phyloP scores from a whole-genome alignment of 2,888 invertebrate genomes.

The Xiphydria camelus region DNA sequence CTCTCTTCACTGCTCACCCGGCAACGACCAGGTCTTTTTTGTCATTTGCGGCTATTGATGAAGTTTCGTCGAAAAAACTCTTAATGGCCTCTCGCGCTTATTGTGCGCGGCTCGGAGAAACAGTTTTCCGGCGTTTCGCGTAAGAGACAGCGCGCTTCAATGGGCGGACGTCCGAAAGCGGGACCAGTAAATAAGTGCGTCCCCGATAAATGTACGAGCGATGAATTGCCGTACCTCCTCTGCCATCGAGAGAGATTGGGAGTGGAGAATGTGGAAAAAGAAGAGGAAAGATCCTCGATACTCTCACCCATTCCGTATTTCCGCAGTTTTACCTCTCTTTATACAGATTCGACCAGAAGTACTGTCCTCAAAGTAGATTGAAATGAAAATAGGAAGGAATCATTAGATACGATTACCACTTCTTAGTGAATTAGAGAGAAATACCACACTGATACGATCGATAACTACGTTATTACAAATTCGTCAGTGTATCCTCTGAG shows the following conservation, averaged over 20 bases:
- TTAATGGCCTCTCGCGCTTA: conserved; percentile 11
- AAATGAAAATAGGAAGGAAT: too few relatives aligned
- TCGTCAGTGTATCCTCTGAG: too few relatives aligned
- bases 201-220: conserved; percentile 38
- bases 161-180: conserved; percentile 17
- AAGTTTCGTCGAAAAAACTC: conserved; percentile 12
- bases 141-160: conserved; percentile 17
- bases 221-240: conserved; percentile 35
- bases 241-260: too few relatives aligned
- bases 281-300: conserved; percentile 8
- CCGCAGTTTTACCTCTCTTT: too few relatives aligned
- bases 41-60: conserved; percentile 17
- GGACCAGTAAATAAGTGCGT: conserved; percentile 24
- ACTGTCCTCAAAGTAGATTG: too few relatives aligned
- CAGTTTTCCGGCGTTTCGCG: conserved; percentile 14
- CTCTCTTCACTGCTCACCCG: conserved; percentile 1
- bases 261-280: conserved; percentile 17
- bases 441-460: too few relatives aligned
- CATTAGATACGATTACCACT: too few relatives aligned
- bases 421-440: too few relatives aligned
- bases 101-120: conserved; percentile 8
- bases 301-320: too few relatives aligned
- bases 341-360: too few relatives aligned
- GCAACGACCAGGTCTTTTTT: conserved; percentile 11
- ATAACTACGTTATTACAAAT: too few relatives aligned